These are phyloP conservation scores for Camponotus pennsylvanicus DNA, from an alignment of 1,140 invertebrate species.

Conservation along the genomic window DNA sequence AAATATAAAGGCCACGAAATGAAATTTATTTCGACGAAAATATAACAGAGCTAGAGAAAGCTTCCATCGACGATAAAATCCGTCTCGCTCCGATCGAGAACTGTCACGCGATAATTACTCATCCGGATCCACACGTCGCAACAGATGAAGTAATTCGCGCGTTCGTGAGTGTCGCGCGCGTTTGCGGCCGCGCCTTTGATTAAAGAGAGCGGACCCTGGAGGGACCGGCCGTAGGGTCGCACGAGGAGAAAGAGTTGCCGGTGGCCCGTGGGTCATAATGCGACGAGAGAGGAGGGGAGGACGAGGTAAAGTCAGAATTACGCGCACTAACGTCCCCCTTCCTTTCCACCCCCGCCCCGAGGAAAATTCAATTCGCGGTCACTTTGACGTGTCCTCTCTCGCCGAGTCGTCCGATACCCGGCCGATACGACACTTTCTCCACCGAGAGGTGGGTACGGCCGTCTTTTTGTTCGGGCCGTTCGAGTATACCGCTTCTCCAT, in stretches of 20 bases:
- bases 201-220: conserved; percentile 1
- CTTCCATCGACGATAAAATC: not conserved
- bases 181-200: conserved; percentile 31
- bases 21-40: not conserved
- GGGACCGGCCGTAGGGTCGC: not conserved
- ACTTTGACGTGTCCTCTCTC: conserved; percentile 76
- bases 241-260: conserved; percentile 12
- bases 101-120: not conserved
- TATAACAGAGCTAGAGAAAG: not conserved
- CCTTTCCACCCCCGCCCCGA: conserved; percentile 17
- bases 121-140: not conserved
- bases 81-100: not conserved
- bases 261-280: not conserved
- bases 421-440: conserved; percentile 69
- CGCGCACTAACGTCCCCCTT: conserved; percentile 25
- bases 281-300: not conserved
- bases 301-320: conserved; percentile 62
- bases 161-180: not conserved
- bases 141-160: not conserved
- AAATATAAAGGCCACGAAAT: not conserved
- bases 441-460: conserved; percentile 59
- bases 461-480: conserved; percentile 61
- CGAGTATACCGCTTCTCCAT: conserved; percentile 30
- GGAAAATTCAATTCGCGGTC: conserved; percentile 80
- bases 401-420: conserved; percentile 67